Percentiles rank a stretch among this genome's conserved stretches.
Conservation (phyloP, 2,888 invertebrate genomes). For the Lycaena phlaeas region DNA sequence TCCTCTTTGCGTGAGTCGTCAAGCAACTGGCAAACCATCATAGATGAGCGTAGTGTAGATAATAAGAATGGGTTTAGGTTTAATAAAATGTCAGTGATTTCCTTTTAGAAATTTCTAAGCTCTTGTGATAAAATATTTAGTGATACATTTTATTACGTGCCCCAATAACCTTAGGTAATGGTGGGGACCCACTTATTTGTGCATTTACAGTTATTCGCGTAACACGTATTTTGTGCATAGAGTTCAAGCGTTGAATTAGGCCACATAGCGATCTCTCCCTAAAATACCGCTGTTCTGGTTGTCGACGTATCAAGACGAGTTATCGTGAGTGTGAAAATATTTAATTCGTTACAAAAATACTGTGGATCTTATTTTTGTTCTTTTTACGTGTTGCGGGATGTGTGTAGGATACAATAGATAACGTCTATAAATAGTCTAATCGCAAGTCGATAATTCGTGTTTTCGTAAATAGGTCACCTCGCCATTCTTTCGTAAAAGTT, state of each 20-base stretch:
- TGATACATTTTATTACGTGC: slow-evolving; percentile 25
- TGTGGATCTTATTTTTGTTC: slow-evolving; percentile 17
- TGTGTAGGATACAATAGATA: slow-evolving; percentile 36
- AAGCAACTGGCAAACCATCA: slow-evolving; percentile 13
- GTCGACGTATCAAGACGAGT: slow-evolving; percentile 68
- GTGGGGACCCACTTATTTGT: slow-evolving; percentile 50
- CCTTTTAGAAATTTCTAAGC: slow-evolving; percentile 26
- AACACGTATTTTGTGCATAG: slow-evolving; percentile 74
- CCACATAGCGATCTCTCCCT: slow-evolving; percentile 76
- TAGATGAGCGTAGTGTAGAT: slow-evolving; percentile 16
- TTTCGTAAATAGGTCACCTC: slow-evolving; percentile 73
- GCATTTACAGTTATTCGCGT: slow-evolving; percentile 71
- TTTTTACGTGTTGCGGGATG: slow-evolving; percentile 23
- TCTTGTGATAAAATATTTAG: slow-evolving; percentile 24
- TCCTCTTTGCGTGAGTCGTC: slow-evolving; percentile 13
- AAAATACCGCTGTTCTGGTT: slow-evolving; percentile 74
- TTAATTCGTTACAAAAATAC: slow-evolving; percentile 25
- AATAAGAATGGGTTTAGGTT: slow-evolving; percentile 51
- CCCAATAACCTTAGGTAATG: slow-evolving; percentile 25
- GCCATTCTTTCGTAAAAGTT: slow-evolving; percentile 59
- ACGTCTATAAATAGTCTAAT: slow-evolving; percentile 45
- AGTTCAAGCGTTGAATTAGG: slow-evolving; percentile 72
- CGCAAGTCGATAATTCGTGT: slow-evolving; percentile 64
- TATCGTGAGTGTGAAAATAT: slow-evolving; percentile 53
- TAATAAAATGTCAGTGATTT: slow-evolving; percentile 45